A percentile compares a stretch with the other conserved stretches of the same genome.
Evolutionary conservation across 2,113 vertebrate genomes (phyloP).

Genomic region (Butorides virescens): DNA sequence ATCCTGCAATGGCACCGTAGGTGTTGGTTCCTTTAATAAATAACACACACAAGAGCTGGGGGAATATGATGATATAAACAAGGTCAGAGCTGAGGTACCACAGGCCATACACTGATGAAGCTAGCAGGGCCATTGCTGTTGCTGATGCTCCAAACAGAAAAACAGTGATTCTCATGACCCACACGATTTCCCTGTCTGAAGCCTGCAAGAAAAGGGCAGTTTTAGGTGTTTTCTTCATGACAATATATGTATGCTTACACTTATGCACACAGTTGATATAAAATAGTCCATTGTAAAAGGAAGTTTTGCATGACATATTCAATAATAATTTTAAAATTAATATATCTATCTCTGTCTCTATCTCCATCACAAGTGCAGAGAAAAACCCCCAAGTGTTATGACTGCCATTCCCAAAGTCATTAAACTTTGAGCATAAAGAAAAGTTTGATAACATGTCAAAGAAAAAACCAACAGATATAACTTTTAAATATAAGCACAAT

Average conservation of each 20-base stretch:
- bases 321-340: background rate
- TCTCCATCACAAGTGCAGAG: background rate
- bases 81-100: constrained; percentile 98
- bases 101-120: constrained; percentile 92
- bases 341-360: background rate
- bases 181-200: constrained; percentile 92
- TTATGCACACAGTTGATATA: background rate
- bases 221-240: background rate
- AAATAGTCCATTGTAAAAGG: background rate
- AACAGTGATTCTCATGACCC: constrained; percentile 94
- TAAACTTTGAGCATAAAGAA: background rate
- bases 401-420: background rate
- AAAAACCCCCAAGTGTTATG: background rate
- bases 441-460: background rate
- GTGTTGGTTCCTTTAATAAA: constrained; percentile 97
- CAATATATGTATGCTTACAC: background rate
- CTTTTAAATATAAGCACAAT: background rate
- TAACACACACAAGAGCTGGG: constrained; percentile 91
- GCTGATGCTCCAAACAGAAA: constrained; percentile 91
- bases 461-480: background rate
- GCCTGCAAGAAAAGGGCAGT: constrained; percentile 78
- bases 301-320: background rate
- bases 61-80: constrained; percentile 97
- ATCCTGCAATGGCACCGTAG: constrained; percentile 90
- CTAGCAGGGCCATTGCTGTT: constrained; percentile 93